Percentiles rank a stretch among this genome's conserved stretches.
These are phyloP conservation scores for Spongilla lacustris DNA, from an alignment of 37 sponge, comb jelly and placozoan genomes.

Conservation along the genomic window DNA sequence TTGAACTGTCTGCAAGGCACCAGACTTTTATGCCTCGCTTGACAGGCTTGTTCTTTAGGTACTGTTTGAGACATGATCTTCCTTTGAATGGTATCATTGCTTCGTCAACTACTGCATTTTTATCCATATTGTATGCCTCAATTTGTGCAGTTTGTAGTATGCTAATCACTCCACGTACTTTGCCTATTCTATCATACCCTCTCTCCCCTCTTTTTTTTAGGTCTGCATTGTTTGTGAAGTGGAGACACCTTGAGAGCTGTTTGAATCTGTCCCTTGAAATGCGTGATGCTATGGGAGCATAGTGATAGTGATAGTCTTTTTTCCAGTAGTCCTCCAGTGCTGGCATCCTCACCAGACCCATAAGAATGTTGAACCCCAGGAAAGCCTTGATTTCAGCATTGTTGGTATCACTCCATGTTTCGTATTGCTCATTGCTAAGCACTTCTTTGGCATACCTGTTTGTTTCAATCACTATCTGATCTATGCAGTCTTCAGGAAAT, in stretches of 20 bases:
- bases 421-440: not conserved
- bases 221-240: not conserved
- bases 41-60: too few relatives aligned
- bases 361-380: not conserved
- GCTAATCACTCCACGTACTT: too few relatives aligned
- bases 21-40: too few relatives aligned
- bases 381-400: too few relatives aligned
- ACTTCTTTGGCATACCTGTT: not conserved
- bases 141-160: too few relatives aligned
- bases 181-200: too few relatives aligned
- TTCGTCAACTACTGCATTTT: too few relatives aligned
- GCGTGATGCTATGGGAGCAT: not conserved
- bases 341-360: not conserved
- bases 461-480: not conserved
- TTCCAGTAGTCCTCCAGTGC: conserved; percentile 5
- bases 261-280: not conserved
- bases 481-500: too few relatives aligned
- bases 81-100: too few relatives aligned
- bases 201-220: not conserved
- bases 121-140: too few relatives aligned
- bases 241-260: not conserved
- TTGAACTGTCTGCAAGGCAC: too few relatives aligned
- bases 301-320: not conserved
- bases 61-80: too few relatives aligned
- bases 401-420: not conserved